These are phyloP conservation scores for Desmodus rotundus DNA, from an alignment of 2,113 vertebrate genomes.

Conservation along the genomic window DNA sequence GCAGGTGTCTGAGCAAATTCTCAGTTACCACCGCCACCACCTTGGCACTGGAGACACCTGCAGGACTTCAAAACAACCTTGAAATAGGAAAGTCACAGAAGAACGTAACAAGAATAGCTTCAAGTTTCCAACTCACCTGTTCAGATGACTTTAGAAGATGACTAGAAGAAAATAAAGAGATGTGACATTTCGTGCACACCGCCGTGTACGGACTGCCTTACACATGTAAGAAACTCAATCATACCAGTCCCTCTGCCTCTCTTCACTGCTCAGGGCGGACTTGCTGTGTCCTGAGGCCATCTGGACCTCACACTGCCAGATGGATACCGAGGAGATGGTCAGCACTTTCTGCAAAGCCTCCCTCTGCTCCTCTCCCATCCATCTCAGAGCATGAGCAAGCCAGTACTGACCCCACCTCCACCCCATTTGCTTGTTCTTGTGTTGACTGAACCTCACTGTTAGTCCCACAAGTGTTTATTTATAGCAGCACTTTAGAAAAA, in stretches of 20 bases:
- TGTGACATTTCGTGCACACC: not conserved
- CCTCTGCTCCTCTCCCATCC: not conserved
- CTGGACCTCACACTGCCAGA: not conserved
- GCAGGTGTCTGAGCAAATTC: not conserved
- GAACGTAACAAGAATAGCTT: not conserved
- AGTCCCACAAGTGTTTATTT: not conserved
- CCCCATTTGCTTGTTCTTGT: not conserved
- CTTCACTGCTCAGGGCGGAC: not conserved
- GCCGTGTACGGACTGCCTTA: not conserved
- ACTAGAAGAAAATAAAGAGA: not conserved
- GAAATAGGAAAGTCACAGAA: not conserved
- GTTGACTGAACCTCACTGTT: not conserved
- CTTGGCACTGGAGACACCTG: not conserved
- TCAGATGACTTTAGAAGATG: not conserved
- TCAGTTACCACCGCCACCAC: accelerated
- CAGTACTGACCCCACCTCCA: not conserved
- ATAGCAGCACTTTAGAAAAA: not conserved
- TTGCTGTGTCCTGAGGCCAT: not conserved
- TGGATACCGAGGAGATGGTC: not conserved
- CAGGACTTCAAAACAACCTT: not conserved
- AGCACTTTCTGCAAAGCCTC: not conserved
- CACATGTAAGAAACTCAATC: not conserved
- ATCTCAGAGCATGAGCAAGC: not conserved
- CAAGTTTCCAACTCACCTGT: not conserved
- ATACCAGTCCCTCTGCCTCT: not conserved